Evolutionary conservation across 2,888 invertebrate genomes (phyloP).

Genomic region (Tillus elongatus): DNA sequence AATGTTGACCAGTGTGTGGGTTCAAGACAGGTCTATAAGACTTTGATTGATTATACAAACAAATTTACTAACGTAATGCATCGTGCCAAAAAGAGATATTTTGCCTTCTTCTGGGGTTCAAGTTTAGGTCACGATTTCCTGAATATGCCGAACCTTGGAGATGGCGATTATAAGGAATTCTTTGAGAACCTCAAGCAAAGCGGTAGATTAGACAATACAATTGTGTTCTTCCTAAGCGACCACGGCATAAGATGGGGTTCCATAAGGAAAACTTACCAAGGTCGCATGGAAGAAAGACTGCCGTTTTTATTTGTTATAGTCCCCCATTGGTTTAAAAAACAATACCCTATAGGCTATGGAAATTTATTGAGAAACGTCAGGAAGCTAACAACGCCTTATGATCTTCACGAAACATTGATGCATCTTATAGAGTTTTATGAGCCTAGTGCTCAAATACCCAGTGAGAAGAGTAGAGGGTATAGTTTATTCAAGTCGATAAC

Average conservation of each 20-base stretch:
- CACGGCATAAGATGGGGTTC: constrained; percentile 84
- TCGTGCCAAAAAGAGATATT: constrained; percentile 53
- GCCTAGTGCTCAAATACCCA: constrained; percentile 39
- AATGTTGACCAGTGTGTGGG: constrained; percentile 66
- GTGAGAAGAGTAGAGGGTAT: constrained; percentile 47
- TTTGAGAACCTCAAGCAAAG: constrained; percentile 47
- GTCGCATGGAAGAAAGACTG: constrained; percentile 76
- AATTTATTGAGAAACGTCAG: constrained; percentile 59
- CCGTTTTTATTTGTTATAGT: constrained; percentile 68
- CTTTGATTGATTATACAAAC: constrained; percentile 61
- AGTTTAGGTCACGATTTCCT: constrained; percentile 78
- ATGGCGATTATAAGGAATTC: constrained; percentile 53
- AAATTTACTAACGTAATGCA: constrained; percentile 54
- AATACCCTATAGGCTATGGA: constrained; percentile 51
- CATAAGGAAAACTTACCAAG: constrained; percentile 76
- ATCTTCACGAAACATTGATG: constrained; percentile 68
- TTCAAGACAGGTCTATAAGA: constrained; percentile 56
- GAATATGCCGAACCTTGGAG: constrained; percentile 68
- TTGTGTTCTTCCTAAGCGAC: constrained; percentile 69
- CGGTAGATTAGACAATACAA: constrained; percentile 55
- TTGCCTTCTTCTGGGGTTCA: constrained; percentile 78
- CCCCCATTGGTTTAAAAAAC: constrained; percentile 60
- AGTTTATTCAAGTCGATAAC: constrained; percentile 73
- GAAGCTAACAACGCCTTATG: constrained; percentile 75
- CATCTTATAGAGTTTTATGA: constrained; percentile 54